Evolutionary conservation across 2,797 vertebrate genomes (phyloP), one percentile per base, ranked within the genome.

Genomic region (Rhyacichthys aspro): DNA sequence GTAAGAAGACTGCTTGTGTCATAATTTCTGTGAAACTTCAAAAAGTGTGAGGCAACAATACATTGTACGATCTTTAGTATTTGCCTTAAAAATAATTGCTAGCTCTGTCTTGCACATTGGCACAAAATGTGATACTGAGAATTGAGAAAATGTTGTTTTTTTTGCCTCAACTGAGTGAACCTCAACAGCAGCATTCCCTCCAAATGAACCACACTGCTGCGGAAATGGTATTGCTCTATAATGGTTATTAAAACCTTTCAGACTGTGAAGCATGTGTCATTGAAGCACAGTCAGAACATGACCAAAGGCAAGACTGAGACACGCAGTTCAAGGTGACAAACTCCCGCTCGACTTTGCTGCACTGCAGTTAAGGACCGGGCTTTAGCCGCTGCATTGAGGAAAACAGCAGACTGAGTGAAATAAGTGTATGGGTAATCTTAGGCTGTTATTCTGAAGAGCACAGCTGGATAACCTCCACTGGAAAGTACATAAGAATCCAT

Each of bases 261-360:
- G 45, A 54, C 48, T 55, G 7, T 17, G 37, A 74, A 54, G 50
- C 59, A 36, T 44, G 53, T 67, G 67, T 74, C 53, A 74, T 73
- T 50, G 16, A 53, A 59, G 57, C 52, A 28, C 38, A 52, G 45
- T 52, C 10, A 17, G 45, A 70, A 76, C 42, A 68, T 59, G 58
- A 60, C 70, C 67, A 11, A 57, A 28, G 71, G 74, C 63, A 3
- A 64, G 39, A 66, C 0, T 1, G 46, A 42, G 55, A 69, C 70
- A 47, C 48, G 50, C 16, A 47, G 61, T 68, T 76, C 67, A 79
- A 70, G 77, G 76, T 75, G 58, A 80, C 63, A 74, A 64, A 15
- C 66, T 36, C 15, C 11, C 34, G 11, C 42, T 43, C 0, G 19
- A 68, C 67, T 69, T 63, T 61, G 48, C 43, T 0, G 48, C 12